phyloP scores from a whole-genome alignment of 2,113 vertebrate species.

The Paralichthys olivaceus region DNA sequence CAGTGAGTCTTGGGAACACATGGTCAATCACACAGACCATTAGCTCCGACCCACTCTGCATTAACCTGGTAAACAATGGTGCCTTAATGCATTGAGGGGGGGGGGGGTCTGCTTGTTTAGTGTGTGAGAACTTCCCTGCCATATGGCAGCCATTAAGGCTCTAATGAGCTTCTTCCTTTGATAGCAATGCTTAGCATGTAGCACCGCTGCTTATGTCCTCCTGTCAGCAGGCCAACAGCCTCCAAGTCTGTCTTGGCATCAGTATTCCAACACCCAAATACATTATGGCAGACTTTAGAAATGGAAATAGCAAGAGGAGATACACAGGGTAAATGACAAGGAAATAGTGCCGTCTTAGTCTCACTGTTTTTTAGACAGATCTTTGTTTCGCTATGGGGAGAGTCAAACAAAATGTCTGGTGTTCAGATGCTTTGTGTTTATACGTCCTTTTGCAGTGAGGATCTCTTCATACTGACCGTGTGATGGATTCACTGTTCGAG shows the following conservation, averaged over 20 bases:
- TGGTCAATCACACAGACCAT: slow-evolving; percentile 59
- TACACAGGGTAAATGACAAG: slow-evolving; percentile 1
- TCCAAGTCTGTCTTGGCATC: slow-evolving; percentile 11
- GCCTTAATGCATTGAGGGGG: slow-evolving; percentile 41
- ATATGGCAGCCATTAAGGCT: slow-evolving; percentile 62
- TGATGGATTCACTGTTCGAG: slow-evolving; percentile 1
- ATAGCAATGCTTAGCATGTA: slow-evolving; percentile 53
- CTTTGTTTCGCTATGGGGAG: background rate
- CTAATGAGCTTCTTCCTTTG: slow-evolving; percentile 67
- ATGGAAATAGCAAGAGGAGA: slow-evolving; percentile 28
- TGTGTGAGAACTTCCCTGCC: slow-evolving; percentile 47
- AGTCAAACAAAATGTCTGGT: background rate
- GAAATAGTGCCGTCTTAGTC: background rate
- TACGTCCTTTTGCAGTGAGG: background rate
- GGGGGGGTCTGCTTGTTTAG: slow-evolving; percentile 51
- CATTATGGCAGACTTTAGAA: background rate
- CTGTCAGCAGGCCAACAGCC: slow-evolving; percentile 13
- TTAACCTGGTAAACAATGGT: slow-evolving; percentile 56
- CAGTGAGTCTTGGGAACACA: slow-evolving; percentile 34
- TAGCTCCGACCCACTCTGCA: slow-evolving; percentile 46
- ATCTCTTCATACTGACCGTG: background rate
- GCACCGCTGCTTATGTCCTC: slow-evolving; percentile 6
- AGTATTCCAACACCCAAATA: slow-evolving; percentile 4
- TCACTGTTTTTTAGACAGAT: background rate
- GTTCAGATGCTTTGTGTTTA: slow-evolving; percentile 1